Base-by-base conservation (phyloP, 2,113 vertebrate genomes). In the Pandion haliaetus region DNA sequence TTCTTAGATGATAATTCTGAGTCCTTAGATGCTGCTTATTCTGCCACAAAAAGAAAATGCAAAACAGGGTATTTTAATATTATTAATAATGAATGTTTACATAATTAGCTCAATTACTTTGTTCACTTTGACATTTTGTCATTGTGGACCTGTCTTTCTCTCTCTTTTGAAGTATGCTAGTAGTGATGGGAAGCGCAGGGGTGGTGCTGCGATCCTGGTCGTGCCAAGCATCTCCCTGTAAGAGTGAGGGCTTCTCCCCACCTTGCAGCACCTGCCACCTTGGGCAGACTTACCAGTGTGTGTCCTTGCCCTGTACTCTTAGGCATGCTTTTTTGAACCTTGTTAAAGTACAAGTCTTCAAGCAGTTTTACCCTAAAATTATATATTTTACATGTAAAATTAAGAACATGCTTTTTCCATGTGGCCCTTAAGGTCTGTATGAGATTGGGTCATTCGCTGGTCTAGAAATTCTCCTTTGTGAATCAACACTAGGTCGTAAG, bases 121-220 rank as follows among this genome's bases (percentile, higher is more conserved):
- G 95, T 98, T 98, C 98, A 90, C 91, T 88, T 90, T 94, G 94
- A 95, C 92, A 81, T 97, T 91, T 97, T 97, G 86, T 54, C 88
- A 96, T 88, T 86, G 79, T 96, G 96, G 94, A 94, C 97, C 95
- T 97, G 96, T 94, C 97, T 91, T 97, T 88, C 62, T 96, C 95
- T 94, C 94, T 90, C 61, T 94, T 97, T 94, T 94, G 82, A 95
- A 97, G 93, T 83, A 45, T 8, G 2, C 95, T 92, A 77, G 93
- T 74, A 96, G 79, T 85, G 96, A 96, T 97, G 96, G 96, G 90
- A 97, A 95, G 93, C 8, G 36, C 97, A 96, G 96, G 90, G 97
- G 90, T 96, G 97, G 90, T 97, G 96, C 76, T 82, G 78, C 26
- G 14, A 94, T 94, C 96, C 28, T 12, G 55, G 55, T 76, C 1